phyloP scores from a whole-genome alignment of 2,888 invertebrate genomes.

The Laspeyria flexula region DNA sequence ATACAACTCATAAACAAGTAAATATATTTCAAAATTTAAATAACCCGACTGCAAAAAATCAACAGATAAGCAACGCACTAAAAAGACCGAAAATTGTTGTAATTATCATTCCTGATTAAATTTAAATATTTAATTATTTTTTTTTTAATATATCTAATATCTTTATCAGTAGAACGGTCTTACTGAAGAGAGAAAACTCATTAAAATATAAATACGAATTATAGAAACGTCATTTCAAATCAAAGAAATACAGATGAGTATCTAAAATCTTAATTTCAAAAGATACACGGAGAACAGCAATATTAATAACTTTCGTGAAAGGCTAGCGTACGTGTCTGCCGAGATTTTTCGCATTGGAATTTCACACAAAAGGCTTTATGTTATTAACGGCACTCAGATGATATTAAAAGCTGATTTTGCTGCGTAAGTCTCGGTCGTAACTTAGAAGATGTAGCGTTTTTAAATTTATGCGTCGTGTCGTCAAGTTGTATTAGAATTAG shows the following conservation, averaged over 20 bases:
- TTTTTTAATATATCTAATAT: no score
- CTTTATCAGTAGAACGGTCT: no score
- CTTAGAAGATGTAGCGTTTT: constrained; percentile 11
- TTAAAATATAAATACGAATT: neutral
- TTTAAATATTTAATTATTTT: no score
- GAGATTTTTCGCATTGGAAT: constrained; percentile 62
- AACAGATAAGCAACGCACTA: no score
- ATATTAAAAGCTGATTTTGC: constrained; percentile 66
- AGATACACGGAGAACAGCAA: constrained; percentile 14
- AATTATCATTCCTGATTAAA: no score
- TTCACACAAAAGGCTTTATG: constrained; percentile 66
- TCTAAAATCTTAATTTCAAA: constrained; percentile 2
- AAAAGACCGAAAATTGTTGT: no score
- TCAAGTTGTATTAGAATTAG: no score
- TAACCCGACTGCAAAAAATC: no score
- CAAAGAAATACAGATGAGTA: neutral
- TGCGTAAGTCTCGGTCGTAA: constrained; percentile 45
- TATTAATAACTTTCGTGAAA: constrained; percentile 25
- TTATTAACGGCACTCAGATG: constrained; percentile 64
- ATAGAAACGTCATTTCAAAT: no score
- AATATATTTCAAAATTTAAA: no score
- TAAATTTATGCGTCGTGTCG: neutral
- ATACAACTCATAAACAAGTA: no score
- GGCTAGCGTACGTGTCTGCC: constrained; percentile 17
- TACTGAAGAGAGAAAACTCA: no score